Evolutionary conservation across 1,140 invertebrate species (phyloP).

Genomic region (Drosophila nebulosa): DNA sequence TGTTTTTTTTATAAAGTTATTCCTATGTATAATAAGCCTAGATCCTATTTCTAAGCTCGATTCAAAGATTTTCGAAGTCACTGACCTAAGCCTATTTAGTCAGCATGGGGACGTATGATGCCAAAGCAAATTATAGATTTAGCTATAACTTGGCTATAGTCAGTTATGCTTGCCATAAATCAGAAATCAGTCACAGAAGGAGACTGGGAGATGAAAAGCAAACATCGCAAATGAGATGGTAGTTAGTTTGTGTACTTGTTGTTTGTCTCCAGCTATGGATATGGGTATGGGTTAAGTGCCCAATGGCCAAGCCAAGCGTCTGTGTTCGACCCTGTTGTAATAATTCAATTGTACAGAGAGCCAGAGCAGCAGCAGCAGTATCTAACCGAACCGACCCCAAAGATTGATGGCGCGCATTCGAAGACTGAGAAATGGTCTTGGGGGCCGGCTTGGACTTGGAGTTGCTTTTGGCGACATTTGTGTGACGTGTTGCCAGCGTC

Average conservation of each 20-base stretch:
- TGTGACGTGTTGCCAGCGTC: conserved; percentile 71
- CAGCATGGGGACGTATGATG: background rate
- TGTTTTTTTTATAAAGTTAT: too few species aligned
- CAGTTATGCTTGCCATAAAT: background rate
- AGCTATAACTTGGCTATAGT: background rate
- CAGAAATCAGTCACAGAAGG: conserved; percentile 5
- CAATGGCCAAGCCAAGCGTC: conserved; percentile 54
- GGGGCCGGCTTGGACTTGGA: conserved; percentile 8
- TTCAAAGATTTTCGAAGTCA: background rate
- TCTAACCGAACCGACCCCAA: conserved; percentile 18
- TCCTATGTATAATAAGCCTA: too few species aligned
- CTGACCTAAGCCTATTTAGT: background rate
- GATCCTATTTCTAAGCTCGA: too few species aligned
- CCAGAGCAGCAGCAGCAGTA: background rate
- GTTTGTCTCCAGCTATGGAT: conserved; percentile 34
- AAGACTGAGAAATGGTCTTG: background rate
- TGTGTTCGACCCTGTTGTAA: conserved; percentile 71
- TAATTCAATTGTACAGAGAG: conserved; percentile 74
- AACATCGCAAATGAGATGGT: conserved; percentile 64
- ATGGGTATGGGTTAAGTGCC: conserved; percentile 52
- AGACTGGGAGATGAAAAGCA: conserved; percentile 4
- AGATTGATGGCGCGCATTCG: conserved; percentile 79
- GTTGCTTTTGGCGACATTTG: conserved; percentile 72
- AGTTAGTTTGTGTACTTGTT: conserved; percentile 25
- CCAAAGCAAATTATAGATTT: background rate